A percentile compares a stretch with the other conserved stretches of the same genome.
phyloP scores from a whole-genome alignment of 64 coral and sea anemone species.

The Orbicella faveolata region DNA sequence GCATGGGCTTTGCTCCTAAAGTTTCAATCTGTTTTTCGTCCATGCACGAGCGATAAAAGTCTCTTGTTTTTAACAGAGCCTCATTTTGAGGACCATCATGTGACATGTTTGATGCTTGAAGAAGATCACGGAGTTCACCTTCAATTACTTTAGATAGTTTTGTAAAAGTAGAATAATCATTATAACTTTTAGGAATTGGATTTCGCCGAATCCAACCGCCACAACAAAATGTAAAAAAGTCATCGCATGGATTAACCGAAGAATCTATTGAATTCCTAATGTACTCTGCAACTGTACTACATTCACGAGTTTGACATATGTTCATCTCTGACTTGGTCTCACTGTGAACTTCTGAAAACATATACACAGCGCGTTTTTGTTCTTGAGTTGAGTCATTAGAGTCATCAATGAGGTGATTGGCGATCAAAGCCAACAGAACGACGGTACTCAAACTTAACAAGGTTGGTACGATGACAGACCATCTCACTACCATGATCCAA shows the following conservation, averaged over 20 bases:
- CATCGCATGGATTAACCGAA: conserved; percentile 65
- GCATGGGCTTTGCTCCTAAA: conserved; percentile 68
- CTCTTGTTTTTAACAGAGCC: conserved; percentile 75
- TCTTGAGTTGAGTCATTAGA: background rate
- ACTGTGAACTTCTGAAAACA: conserved; percentile 43
- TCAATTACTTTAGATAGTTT: conserved; percentile 82
- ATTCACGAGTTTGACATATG: conserved; percentile 60
- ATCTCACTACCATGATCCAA: conserved; percentile 48
- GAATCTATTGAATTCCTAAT: conserved; percentile 64
- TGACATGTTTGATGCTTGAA: conserved; percentile 34
- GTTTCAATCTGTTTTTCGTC: conserved; percentile 73
- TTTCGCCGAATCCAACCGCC: conserved; percentile 78
- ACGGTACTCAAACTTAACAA: conserved; percentile 42
- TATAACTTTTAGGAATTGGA: conserved; percentile 91
- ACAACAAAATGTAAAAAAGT: conserved; percentile 82
- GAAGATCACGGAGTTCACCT: conserved; percentile 47
- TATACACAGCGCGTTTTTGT: conserved; percentile 2
- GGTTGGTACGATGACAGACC: conserved; percentile 12
- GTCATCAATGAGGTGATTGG: conserved; percentile 18
- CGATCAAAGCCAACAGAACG: conserved; percentile 26
- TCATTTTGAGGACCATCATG: conserved; percentile 64
- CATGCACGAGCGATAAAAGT: conserved; percentile 85
- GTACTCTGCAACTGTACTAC: conserved; percentile 45
- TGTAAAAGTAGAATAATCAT: conserved; percentile 92
- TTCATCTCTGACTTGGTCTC: background rate